Percentiles rank a stretch among this genome's conserved stretches.
These are phyloP conservation scores for Ciconia nigra DNA, from an alignment of 2,797 vertebrate species.

Conservation along the genomic window DNA sequence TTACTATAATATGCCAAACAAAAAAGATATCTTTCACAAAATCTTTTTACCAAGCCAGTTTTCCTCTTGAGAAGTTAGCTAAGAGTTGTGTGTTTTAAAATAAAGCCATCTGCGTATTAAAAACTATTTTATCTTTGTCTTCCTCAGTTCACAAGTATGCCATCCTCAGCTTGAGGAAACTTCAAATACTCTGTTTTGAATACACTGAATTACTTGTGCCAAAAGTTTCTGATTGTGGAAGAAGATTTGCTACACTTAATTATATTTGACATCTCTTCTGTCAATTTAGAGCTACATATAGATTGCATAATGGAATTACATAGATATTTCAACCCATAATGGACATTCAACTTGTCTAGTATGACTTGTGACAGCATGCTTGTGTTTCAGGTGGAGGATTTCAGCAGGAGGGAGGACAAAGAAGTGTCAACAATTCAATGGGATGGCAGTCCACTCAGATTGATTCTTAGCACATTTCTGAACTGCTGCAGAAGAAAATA, in stretches of 20 bases:
- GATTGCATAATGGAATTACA: neutral
- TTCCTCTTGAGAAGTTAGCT: neutral
- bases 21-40: neutral
- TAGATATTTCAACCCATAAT: neutral
- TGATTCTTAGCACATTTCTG: neutral
- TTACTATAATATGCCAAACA: neutral
- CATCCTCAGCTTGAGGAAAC: neutral
- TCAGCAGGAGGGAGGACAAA: neutral
- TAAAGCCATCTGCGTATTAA: neutral
- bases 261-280: neutral
- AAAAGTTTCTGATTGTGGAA: neutral
- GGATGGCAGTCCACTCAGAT: neutral
- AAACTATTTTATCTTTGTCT: neutral
- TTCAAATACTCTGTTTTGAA: neutral
- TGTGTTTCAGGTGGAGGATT: neutral
- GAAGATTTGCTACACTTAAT: neutral
- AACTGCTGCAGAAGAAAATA: neutral
- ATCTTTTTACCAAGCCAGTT: neutral
- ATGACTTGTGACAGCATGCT: neutral
- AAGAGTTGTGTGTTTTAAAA: neutral
- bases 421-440: neutral
- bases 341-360: neutral
- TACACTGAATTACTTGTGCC: neutral
- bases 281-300: neutral
- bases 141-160: neutral